Evolutionary conservation across 2,797 vertebrate species (phyloP), one percentile per base, ranked within the genome.

Genomic region (Protonibea diacanthus): DNA sequence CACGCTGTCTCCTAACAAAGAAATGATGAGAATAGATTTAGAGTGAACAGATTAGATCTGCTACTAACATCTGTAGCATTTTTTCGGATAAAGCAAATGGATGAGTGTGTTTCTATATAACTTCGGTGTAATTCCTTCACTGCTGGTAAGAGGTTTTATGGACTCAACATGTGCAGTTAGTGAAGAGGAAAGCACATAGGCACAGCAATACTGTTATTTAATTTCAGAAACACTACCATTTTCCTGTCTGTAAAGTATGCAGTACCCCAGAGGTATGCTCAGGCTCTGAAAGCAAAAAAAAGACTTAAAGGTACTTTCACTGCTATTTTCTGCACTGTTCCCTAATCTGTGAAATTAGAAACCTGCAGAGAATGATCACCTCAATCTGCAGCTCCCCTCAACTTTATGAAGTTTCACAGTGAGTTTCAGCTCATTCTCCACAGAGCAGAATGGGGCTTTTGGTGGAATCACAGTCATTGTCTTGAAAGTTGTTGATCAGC

Each of bases 241-340:
- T 74, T 17, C 20, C n/a, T 27, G 48, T 52, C 51, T 20, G 4
- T 51, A 47, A 59, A 64, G 70, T 70, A 70, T 65, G 48, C 74
- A 56, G 42, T 18, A 29, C 56, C 71, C 74, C 6, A 4, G 38
- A 80, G 65, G 49, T 45, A 33, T 18, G 18, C 33, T 70, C 29
- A 47, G n/a, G 23, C 38, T 53, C 49, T 75, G 56, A 59, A 47
- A 21, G 69, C 61, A 63, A 29, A 64, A 77, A 77, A 73, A 49
- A 57, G 4, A 53, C 21, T 75, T 57, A n/a, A 49, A 27, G 58
- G 14, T 45, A 27, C 48, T 42, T 69, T 65, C 62, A 64, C 47
- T 21, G 10, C 48, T 49, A 64, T 21, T 57, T 74, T 52, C 17
- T 47, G 27, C 55, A 25, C 48, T 25, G 38, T 9, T 65, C 18